Percentiles rank a stretch among this genome's conserved stretches.
Conservation (phyloP, 2,797 vertebrate genomes). For the Lophura swinhoii region DNA sequence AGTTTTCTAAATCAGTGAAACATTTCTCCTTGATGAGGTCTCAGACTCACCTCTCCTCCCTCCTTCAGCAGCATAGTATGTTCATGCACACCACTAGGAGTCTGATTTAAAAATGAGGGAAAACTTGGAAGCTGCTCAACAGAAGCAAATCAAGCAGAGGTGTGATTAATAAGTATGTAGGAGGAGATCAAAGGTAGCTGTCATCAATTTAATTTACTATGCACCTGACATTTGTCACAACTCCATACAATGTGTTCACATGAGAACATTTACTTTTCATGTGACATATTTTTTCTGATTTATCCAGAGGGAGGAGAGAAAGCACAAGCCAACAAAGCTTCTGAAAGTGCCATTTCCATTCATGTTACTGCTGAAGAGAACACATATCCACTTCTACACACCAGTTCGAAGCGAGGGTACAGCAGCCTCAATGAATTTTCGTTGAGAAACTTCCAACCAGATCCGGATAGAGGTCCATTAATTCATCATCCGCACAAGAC, state of each 20-base stretch:
- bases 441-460: background rate
- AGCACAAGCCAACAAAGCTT: background rate
- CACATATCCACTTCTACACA: background rate
- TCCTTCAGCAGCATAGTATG: background rate
- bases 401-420: background rate
- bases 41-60: background rate
- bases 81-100: background rate
- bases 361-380: background rate
- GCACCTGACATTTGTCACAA: constrained; percentile 36
- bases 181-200: constrained; percentile 23
- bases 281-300: background rate
- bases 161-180: background rate
- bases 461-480: background rate
- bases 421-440: background rate
- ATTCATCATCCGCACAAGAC: background rate
- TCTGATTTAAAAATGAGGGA: background rate
- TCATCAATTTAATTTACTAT: constrained; percentile 34
- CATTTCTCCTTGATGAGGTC: background rate
- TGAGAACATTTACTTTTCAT: background rate
- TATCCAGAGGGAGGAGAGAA: background rate
- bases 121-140: constrained; percentile 9
- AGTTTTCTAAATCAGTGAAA: background rate
- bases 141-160: background rate
- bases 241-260: background rate
- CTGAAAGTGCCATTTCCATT: background rate